A percentile compares a stretch with the other conserved stretches of the same genome.
Evolutionary conservation across 2,888 invertebrate genomes (phyloP).

Genomic region (Melinaea menophilus): DNA sequence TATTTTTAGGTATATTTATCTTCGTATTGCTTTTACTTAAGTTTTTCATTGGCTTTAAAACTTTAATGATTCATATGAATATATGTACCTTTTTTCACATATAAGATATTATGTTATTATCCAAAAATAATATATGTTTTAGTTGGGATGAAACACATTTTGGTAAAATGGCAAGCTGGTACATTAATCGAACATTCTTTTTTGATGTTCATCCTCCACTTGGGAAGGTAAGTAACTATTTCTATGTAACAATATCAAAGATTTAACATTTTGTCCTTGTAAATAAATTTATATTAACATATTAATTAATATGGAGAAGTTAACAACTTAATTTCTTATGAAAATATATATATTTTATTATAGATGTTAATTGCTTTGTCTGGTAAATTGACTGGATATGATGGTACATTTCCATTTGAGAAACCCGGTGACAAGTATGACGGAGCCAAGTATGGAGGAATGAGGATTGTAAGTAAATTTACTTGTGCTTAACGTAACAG

Average conservation of each 20-base stretch:
- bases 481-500: neutral
- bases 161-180: slow-evolving; percentile 99
- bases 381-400: slow-evolving; percentile 94
- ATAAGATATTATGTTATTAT: too few species aligned
- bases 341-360: slow-evolving; percentile 37
- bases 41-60: too few species aligned
- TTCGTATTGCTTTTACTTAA: too few species aligned
- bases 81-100: too few species aligned
- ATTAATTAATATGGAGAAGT: too few species aligned
- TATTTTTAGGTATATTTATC: too few species aligned
- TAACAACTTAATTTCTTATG: neutral
- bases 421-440: slow-evolving; percentile 97
- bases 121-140: slow-evolving; percentile 39
- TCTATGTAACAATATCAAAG: neutral
- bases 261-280: too few species aligned
- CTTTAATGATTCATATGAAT: too few species aligned
- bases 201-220: slow-evolving; percentile 99
- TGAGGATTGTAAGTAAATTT: slow-evolving; percentile 87
- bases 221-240: slow-evolving; percentile 86
- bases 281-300: too few species aligned
- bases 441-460: slow-evolving; percentile 91
- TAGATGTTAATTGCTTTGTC: slow-evolving; percentile 97
- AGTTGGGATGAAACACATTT: slow-evolving; percentile 99
- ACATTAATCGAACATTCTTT: slow-evolving; percentile 97
- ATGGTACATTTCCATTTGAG: slow-evolving; percentile 95